Base-by-base conservation (phyloP, 2,797 vertebrate species). In the Chaetodon trifasciatus region DNA sequence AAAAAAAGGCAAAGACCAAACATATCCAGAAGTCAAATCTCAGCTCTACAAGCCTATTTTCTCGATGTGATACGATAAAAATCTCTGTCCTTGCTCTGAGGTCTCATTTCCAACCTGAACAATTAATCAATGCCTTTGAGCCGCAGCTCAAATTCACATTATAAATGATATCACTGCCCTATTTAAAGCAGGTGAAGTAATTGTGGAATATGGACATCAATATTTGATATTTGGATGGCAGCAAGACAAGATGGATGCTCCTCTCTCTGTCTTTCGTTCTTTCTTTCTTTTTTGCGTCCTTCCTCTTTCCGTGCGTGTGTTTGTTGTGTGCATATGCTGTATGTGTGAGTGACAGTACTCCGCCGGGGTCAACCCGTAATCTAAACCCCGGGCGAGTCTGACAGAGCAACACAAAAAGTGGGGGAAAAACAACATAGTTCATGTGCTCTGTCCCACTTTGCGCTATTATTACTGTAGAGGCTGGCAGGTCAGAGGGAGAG, bases 391-490 rank as follows among this genome's bases (percentile, higher is more conserved):
- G 85, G 86, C 58, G 78, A 90, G 86, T 91, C 89, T 91, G 79
- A 87, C 74, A 47, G 87, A 74, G 77, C 76, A 74, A 86, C 92
- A 92, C 85, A 92, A 89, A 93, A 57, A 94, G 84, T 78, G 78
- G 75, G 75, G 68, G 70, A 74, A 85, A 92, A 93, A 92, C 90
- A 93, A 91, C 92, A 93, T 91, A 93, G 78, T 92, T 93, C 71
- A 82, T 88, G 85, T 12, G 86, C 84, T 85, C 91, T 93, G 93
- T 92, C 94, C 91, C 88, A 94, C 86, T 93, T 93, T 76, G 91
- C 88, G 78, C 93, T 93, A 96, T 96, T 96, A 95, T 97, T 96
- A 94, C 95, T 93, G 95, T 95, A 80, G 84, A 89, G 93, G 90
- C 94, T 95, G 95, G 95, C 96, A 94, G 95, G 93, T 94, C 96